Evolutionary conservation across 1,140 invertebrate species (phyloP), one percentile per base, ranked within the genome.

Genomic region (Rhizoglyphus robini): DNA sequence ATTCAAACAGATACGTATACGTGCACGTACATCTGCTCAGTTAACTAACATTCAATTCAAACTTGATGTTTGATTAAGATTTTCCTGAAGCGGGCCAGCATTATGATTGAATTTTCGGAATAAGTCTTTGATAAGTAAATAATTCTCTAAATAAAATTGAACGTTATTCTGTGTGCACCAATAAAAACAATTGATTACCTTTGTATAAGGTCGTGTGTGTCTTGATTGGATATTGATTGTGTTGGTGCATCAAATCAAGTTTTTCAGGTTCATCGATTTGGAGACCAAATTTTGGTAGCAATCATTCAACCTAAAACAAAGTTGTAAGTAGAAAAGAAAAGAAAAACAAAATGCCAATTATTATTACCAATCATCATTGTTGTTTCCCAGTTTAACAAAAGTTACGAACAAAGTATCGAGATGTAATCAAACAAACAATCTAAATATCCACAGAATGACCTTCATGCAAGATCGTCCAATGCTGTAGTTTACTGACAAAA

Each of bases 161-260:
- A 59, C 13, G 2, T 1, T 30, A 11, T 34, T 15, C 3, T 34
- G 31, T 27, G 20, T 18, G n/a, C n/a, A 2, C 36, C 29, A 15
- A 1, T 2, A 59, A n/a, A n/a, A 27, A 5, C 4, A 58, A 58
- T 29, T 5, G 8, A 4, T 25, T 27, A 59, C 57, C 31, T 48
- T 48, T 2, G 63, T 25, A 49, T 51, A 64, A 8, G 63, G 20
- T n/a, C 11, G 3, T 1, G 63, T 48, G 31, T n/a, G n/a, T n/a
- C n/a, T 64, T 64, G 15, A 13, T 64, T 36, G 63, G 63, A 51
- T 48, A 64, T 30, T 64, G 63, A 57, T 64, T 64, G 20, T 48
- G 38, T 57, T 64, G 63, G 31, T 64, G 63, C 63, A 64, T 64
- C 18, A 64, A 32, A 29, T 64, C 46, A 48, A n/a, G n/a, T n/a